phyloP scores from a whole-genome alignment of 2,888 invertebrate genomes.

The Drosophila limbata region DNA sequence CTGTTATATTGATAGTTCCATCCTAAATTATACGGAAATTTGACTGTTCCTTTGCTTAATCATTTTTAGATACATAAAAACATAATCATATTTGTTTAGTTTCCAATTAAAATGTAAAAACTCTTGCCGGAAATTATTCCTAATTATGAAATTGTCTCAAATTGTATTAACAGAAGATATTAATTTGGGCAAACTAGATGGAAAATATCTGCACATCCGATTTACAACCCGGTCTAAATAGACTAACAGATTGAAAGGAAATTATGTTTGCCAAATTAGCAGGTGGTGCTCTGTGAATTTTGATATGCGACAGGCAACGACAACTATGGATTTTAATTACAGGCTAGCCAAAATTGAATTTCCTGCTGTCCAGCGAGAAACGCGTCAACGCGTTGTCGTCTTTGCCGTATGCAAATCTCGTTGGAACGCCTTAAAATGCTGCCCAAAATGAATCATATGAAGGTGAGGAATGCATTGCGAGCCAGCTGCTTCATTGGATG shows the following conservation, averaged over 20 bases:
- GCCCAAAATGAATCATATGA: conserved; percentile 17
- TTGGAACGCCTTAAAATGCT: conserved; percentile 9
- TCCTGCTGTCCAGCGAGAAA: conserved; percentile 37
- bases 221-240: not conserved
- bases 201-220: not conserved
- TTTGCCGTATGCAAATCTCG: conserved; percentile 21
- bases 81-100: not conserved
- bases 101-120: not conserved
- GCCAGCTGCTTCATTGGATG: conserved; percentile 7
- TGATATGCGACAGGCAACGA: conserved; percentile 20
- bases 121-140: conserved; percentile 9
- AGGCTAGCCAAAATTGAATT: conserved; percentile 40
- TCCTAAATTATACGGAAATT: conserved; percentile 3
- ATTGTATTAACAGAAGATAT: conserved; percentile 13
- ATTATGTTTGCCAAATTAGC: conserved; percentile 46
- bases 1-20: not conserved
- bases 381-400: conserved; percentile 1
- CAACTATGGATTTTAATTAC: conserved; percentile 46
- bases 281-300: conserved; percentile 15
- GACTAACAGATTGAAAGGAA: conserved; percentile 31
- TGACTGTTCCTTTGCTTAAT: not conserved
- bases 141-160: not conserved
- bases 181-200: not conserved
- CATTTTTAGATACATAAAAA: not conserved
- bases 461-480: conserved; percentile 18